Conservation (phyloP, 2,797 vertebrate genomes). For the Sebastolobus altivelis region DNA sequence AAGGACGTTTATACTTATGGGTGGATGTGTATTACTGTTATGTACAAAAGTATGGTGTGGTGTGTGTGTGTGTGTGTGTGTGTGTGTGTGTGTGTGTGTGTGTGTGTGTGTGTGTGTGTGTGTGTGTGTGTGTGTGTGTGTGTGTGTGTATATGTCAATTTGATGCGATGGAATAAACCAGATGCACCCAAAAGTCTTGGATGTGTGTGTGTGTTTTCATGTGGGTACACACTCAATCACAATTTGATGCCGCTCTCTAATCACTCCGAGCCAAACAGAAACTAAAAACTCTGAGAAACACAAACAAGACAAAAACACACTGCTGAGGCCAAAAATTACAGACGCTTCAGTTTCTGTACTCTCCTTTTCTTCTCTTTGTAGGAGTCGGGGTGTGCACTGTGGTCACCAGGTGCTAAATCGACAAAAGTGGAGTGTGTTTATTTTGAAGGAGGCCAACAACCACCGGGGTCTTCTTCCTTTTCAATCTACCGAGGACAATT, state of each 20-base stretch:
- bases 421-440: slow-evolving; percentile 44
- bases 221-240: slow-evolving; percentile 30
- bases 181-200: slow-evolving; percentile 25
- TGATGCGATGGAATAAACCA: slow-evolving; percentile 42
- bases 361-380: neutral
- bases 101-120: neutral
- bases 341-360: neutral
- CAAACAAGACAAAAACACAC: slow-evolving; percentile 65
- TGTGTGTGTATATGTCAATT: neutral
- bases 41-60: no score
- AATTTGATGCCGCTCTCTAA: slow-evolving; percentile 52
- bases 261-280: slow-evolving; percentile 51
- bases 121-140: neutral
- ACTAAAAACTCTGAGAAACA: slow-evolving; percentile 58
- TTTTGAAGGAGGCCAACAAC: slow-evolving; percentile 48
- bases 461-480: slow-evolving; percentile 39
- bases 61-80: neutral
- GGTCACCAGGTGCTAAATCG: slow-evolving; percentile 57
- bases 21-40: no score
- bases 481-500: slow-evolving; percentile 44
- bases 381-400: slow-evolving; percentile 8
- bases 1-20: no score
- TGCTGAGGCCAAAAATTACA: slow-evolving; percentile 39
- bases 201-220: slow-evolving; percentile 28
- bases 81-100: neutral